Evolutionary conservation across 2,113 vertebrate species (phyloP).

Genomic region (Mionectes macconnelli): DNA sequence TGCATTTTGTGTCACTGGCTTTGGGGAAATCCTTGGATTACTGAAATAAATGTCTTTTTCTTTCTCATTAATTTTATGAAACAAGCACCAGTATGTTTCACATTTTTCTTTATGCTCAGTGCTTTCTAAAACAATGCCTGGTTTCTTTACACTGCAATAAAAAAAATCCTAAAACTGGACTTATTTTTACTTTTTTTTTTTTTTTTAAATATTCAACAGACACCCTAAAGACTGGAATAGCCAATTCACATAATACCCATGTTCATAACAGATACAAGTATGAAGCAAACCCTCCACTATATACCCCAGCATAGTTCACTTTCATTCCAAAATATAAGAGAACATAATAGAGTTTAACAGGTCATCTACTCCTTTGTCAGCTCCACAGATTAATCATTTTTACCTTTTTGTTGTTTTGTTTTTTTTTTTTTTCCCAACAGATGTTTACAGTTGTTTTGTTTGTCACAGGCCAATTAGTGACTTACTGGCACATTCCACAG

Average conservation of each 20-base stretch:
- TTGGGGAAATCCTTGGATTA: neutral
- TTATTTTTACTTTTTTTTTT: neutral
- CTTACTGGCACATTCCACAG: neutral
- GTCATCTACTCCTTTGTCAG: neutral
- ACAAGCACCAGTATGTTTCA: neutral
- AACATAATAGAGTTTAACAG: neutral
- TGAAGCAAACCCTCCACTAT: neutral
- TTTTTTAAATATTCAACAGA: neutral
- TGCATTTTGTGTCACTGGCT: neutral
- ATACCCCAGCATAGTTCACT: neutral
- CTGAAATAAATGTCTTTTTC: neutral
- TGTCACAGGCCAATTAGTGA: neutral
- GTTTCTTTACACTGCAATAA: neutral
- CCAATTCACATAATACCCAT: neutral
- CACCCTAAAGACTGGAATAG: neutral
- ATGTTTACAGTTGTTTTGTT: neutral
- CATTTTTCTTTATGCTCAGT: neutral
- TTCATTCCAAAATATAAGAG: neutral
- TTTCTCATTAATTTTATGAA: neutral
- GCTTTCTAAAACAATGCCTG: neutral
- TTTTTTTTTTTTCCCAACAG: neutral
- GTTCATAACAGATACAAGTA: neutral
- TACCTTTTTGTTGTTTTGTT: neutral
- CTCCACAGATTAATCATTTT: neutral
- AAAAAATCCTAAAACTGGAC: rapidly evolving